Percentiles rank a stretch among this genome's conserved stretches.
These are phyloP conservation scores for Volucella bombylans DNA, from an alignment of 2,888 invertebrate species.

Conservation along the genomic window DNA sequence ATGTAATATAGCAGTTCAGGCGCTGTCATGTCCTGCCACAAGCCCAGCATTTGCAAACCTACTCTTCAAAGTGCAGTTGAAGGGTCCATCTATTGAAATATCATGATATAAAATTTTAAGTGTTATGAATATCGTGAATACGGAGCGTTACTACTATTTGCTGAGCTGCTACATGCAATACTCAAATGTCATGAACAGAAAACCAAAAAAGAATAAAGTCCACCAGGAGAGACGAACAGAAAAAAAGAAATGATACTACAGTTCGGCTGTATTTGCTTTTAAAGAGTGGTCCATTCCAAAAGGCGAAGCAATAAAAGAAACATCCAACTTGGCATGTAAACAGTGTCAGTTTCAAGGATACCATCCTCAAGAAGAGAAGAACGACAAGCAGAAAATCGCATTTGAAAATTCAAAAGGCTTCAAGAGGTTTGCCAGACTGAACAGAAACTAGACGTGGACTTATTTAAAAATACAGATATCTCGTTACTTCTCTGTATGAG, in stretches of 20 bases:
- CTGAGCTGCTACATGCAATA: constrained; percentile 44
- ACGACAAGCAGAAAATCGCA: constrained; percentile 32
- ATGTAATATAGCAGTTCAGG: constrained; percentile 48
- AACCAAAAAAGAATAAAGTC: not conserved
- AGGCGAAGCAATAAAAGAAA: constrained; percentile 56
- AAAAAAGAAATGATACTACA: not conserved
- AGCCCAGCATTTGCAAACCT: constrained; percentile 57
- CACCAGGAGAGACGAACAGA: not conserved
- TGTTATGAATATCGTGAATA: constrained; percentile 71
- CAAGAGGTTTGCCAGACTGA: constrained; percentile 39
- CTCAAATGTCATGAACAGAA: constrained; percentile 64
- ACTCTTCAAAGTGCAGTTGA: constrained; percentile 64
- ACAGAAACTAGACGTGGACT: constrained; percentile 5
- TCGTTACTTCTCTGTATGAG: constrained; percentile 17
- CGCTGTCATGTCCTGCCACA: constrained; percentile 59
- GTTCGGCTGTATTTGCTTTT: constrained; percentile 43
- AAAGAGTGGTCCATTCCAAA: constrained; percentile 27
- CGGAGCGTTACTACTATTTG: constrained; percentile 50
- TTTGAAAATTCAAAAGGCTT: constrained; percentile 47
- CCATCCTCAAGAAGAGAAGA: constrained; percentile 10
- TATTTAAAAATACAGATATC: constrained; percentile 35
- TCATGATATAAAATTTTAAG: constrained; percentile 72
- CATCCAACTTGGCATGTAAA: constrained; percentile 64
- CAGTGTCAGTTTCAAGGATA: constrained; percentile 65
- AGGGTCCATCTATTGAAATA: constrained; percentile 72